Evolutionary conservation across 92 coral and sea anemone genomes (phyloP), one percentile per base, ranked within the genome.

Genomic region (Chrysogorgia sp.): DNA sequence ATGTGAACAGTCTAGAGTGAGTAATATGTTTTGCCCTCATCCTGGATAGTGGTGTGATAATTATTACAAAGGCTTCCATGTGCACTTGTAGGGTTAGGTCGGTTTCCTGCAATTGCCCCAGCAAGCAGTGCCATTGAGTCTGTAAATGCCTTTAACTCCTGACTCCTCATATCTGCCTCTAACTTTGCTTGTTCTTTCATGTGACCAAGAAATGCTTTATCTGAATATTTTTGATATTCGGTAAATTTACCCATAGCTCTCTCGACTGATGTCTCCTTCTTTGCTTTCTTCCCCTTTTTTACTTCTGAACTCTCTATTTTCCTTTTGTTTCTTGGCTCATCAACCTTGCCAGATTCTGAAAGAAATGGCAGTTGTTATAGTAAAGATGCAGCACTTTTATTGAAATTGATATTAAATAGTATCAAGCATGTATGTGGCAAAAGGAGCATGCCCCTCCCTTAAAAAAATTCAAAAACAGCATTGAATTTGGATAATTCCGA

Each of bases 81-180:
- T n/a, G n/a, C n/a, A n/a, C n/a, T n/a, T n/a, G n/a, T n/a, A n/a
- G n/a, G n/a, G n/a, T n/a, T n/a, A n/a, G n/a, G n/a, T n/a, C 21
- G 56, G 1, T 28, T 50, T 23, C 40, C 61, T 25, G 79, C 79
- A 49, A 72, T 23, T 12, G 79, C 79, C 29, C 31, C 35, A 14
- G 68, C 68, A 40, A 53, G 80, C 62, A 74, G 33, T 25, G 40
- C 68, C 64, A 74, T 55, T 34, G 80, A 28, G 55, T 32, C 80
- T 0, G 80, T 74, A 28, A 72, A 72, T 0, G 67, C 79, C 32
- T 52, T 72, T 30, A 58, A 48, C 34, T 48, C 79, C 40, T 72
- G 31, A 17, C 58, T 53, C 15, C 79, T 58, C 67, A 72, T 26
- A 29, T 72, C 79, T 15, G 56, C 58, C 58, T 77, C 82, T 17